Percentiles rank a stretch among this genome's conserved stretches.
These are phyloP conservation scores for Agriopis marginaria DNA, from an alignment of 2,888 invertebrate species.

Conservation along the genomic window DNA sequence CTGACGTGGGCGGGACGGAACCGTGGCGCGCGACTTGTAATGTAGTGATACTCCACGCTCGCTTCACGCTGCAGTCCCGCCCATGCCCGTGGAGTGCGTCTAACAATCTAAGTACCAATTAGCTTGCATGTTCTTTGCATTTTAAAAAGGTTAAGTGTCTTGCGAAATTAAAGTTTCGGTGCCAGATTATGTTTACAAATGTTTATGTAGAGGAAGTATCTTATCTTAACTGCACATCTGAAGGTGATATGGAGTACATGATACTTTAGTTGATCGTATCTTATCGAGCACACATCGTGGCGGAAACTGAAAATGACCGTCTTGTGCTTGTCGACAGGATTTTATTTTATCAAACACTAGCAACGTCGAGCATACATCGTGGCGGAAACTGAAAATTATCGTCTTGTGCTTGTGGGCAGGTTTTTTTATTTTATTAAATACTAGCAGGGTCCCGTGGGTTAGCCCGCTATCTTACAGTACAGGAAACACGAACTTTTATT, in stretches of 20 bases:
- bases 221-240: slow-evolving; percentile 18
- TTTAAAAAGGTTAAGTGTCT: background rate
- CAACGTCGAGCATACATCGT: no score
- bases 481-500: no score
- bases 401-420: no score
- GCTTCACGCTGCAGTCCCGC: background rate
- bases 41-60: background rate
- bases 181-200: slow-evolving; percentile 8
- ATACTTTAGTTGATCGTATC: background rate
- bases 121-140: background rate
- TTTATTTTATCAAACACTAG: background rate
- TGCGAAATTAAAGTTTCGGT: background rate
- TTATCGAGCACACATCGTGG: background rate
- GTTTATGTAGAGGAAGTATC: background rate
- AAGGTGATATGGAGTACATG: slow-evolving; percentile 9
- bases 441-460: no score
- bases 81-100: no score
- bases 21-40: background rate
- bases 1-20: background rate
- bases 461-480: no score
- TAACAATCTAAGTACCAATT: background rate
- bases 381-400: no score
- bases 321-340: background rate
- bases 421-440: no score
- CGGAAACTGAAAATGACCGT: slow-evolving; percentile 1